phyloP scores from a whole-genome alignment of 1,140 invertebrate genomes.

The Nixonia krombeini region DNA sequence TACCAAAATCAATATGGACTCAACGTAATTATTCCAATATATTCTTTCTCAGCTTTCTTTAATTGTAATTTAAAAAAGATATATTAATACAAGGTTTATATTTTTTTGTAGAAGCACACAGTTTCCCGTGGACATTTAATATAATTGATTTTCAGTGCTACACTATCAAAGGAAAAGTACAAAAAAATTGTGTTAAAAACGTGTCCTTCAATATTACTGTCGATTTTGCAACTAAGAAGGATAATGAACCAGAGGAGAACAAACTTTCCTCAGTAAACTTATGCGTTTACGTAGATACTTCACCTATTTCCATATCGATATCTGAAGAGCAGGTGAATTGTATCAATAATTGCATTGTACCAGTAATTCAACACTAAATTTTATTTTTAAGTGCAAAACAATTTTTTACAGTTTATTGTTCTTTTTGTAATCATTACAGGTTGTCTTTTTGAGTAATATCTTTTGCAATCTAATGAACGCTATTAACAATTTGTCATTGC shows the following conservation, averaged over 20 bases:
- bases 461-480: conserved; percentile 62
- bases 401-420: too few relatives aligned
- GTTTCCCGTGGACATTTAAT: conserved; percentile 75
- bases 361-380: conserved; percentile 13
- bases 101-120: conserved; percentile 69
- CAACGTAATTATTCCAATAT: conserved; percentile 56
- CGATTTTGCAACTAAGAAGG: conserved; percentile 70
- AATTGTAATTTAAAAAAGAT: conserved; percentile 4
- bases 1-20: conserved; percentile 73
- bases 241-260: conserved; percentile 46
- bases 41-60: neutral
- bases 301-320: conserved; percentile 71
- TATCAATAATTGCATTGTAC: too few relatives aligned
- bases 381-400: conserved; percentile 12
- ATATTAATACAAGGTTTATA: conserved; percentile 6
- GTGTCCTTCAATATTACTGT: conserved; percentile 75
- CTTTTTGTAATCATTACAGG: conserved; percentile 45
- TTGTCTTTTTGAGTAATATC: conserved; percentile 68
- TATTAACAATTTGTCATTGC: conserved; percentile 43
- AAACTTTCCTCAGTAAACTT: conserved; percentile 68
- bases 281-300: conserved; percentile 75
- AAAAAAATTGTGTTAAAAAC: conserved; percentile 73
- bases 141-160: conserved; percentile 73
- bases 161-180: conserved; percentile 66
- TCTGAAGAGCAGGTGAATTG: conserved; percentile 74